Base-by-base conservation (phyloP, 1,140 invertebrate species). In the Solen grandis region DNA sequence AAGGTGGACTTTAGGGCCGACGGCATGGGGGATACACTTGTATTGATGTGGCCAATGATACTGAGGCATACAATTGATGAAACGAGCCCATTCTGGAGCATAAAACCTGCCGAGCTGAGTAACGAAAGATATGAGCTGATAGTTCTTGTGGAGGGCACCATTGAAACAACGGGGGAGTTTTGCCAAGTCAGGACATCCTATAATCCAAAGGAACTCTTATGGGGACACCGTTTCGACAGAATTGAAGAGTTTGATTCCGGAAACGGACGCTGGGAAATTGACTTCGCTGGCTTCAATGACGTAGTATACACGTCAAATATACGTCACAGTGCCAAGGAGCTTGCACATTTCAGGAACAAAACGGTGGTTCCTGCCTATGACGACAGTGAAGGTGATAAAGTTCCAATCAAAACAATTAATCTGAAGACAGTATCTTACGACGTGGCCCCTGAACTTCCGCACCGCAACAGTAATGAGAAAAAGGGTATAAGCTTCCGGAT, bases 41-140 rank as follows among this genome's bases (percentile, higher is more conserved):
- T 99, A 90, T 96, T 99, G 86, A 97, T 99, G 77, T 99, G 98
- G 98, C 98, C 98, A 0, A 95, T 97, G 19, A 91, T 92, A 14
- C 85, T 94, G 13, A 90, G 97, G 68, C 97, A 98, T 90, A 95
- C 95, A 89, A 97, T 98, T 84, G 95, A 97, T 83, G 94, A 95
- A 59, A 94, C 94, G 31, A 96, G 95, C 74, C 98, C 98, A 0
- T 95, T 99, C 33, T 99, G 96, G 90, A 94, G 95, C 41, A 94
- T 98, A 86, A 96, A 96, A 0, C 96, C 97, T 0, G 95, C 96
- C 0, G 97, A 98, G 86, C 94, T 99, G 86, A 92, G 96, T 0
- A 95, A 95, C 72, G 97, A 98, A 38, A 87, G 96, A 72, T 99
- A 99, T 89, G 99, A 99, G 92, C 96, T 99, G 36, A 95, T 99